These are phyloP conservation scores for Micromys minutus DNA, from an alignment of 2,113 vertebrate genomes.

Conservation along the genomic window DNA sequence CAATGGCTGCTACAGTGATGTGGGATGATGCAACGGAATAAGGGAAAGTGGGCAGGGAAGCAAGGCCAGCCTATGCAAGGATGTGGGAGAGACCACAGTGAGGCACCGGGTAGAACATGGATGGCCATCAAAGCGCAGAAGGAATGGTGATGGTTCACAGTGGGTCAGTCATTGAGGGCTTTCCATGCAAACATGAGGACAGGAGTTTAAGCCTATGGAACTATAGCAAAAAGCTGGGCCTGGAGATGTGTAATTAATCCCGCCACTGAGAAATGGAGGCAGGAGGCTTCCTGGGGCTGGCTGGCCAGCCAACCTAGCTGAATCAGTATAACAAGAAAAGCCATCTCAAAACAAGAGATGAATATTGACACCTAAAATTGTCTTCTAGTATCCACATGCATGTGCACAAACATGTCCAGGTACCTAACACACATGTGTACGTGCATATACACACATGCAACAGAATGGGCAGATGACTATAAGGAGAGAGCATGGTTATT, in stretches of 20 bases:
- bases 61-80: neutral
- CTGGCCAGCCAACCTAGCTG: neutral
- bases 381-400: neutral
- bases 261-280: neutral
- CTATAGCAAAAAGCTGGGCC: neutral
- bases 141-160: neutral
- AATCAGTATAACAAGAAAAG: neutral
- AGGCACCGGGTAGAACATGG: neutral
- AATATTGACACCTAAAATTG: neutral
- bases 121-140: neutral
- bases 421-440: neutral
- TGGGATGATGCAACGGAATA: fast-evolving
- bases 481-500: fast-evolving
- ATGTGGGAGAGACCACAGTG: neutral
- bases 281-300: neutral
- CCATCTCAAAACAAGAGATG: neutral
- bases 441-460: neutral
- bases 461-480: neutral
- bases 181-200: neutral
- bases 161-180: neutral
- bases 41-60: neutral
- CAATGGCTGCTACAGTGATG: too few relatives aligned
- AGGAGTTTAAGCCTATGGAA: neutral
- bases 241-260: neutral
- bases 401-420: neutral